Conservation (phyloP, 2,888 invertebrate genomes). For the Platycheirus rosarum region DNA sequence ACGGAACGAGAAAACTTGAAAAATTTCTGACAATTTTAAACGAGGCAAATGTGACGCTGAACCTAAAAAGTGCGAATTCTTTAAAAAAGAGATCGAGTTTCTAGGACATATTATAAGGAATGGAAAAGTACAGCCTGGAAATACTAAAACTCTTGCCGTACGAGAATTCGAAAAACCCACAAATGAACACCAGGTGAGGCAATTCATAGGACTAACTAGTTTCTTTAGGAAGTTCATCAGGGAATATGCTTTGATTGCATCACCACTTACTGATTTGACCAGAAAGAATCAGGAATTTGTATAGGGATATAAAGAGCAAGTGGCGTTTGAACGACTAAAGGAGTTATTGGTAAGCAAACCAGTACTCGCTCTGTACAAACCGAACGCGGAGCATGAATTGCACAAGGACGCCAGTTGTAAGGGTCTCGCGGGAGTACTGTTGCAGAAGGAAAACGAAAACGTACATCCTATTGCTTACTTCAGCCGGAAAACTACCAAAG, state of each 20-base stretch:
- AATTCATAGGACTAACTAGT: not conserved
- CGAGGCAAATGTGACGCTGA: slow-evolving; percentile 38
- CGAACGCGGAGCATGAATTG: not conserved
- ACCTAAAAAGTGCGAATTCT: slow-evolving; percentile 13
- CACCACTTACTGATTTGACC: slow-evolving; percentile 20
- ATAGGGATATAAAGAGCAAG: slow-evolving; percentile 8
- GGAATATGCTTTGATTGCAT: slow-evolving; percentile 28
- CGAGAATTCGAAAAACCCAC: not conserved
- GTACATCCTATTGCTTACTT: slow-evolving; percentile 9
- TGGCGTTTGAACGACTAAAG: slow-evolving; percentile 2
- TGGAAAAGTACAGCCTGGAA: not conserved
- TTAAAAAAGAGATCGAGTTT: not conserved
- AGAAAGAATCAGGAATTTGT: slow-evolving; percentile 3
- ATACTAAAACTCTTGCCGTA: not conserved
- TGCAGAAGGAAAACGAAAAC: slow-evolving; percentile 7
- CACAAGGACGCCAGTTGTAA: slow-evolving; percentile 5
- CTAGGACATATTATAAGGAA: not conserved
- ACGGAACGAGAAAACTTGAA: slow-evolving; percentile 23
- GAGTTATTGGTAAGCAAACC: not conserved
- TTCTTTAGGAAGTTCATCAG: slow-evolving; percentile 75
- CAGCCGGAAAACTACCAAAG: slow-evolving; percentile 72
- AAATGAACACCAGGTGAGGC: not conserved
- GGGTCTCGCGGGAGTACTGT: slow-evolving; percentile 3
- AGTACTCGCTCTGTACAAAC: slow-evolving; percentile 5
- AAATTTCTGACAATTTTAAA: slow-evolving; percentile 18